A percentile compares a stretch with the other conserved stretches of the same genome.
Conservation (phyloP, 2,797 vertebrate genomes). For the Dermochelys coriacea region DNA sequence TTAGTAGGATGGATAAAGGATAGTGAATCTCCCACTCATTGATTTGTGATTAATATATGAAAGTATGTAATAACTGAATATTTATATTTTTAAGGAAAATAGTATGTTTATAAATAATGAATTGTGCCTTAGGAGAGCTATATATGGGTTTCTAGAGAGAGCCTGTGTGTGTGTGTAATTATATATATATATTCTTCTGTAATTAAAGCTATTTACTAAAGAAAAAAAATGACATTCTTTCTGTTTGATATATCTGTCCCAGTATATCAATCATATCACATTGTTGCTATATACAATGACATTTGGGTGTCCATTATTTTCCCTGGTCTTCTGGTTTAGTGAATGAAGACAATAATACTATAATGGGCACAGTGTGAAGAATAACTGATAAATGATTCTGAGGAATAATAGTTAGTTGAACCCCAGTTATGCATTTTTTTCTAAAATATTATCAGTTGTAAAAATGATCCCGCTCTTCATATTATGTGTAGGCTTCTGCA, state of each 20-base stretch:
- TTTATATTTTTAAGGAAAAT: conserved; percentile 32
- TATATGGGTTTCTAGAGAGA: conserved; percentile 18
- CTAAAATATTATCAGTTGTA: neutral
- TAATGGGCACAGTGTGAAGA: neutral
- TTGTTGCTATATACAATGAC: neutral
- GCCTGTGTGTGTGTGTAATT: neutral
- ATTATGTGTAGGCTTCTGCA: conserved; percentile 7
- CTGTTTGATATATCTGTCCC: conserved; percentile 18
- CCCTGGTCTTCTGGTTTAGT: conserved; percentile 22
- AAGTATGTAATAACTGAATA: neutral
- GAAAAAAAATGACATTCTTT: conserved; percentile 20
- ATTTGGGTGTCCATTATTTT: conserved; percentile 23
- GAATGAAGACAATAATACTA: conserved; percentile 12
- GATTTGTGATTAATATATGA: neutral
- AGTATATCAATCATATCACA: neutral
- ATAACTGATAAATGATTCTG: neutral
- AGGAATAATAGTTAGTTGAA: conserved; percentile 13
- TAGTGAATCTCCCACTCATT: neutral
- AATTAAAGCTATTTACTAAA: conserved; percentile 50
- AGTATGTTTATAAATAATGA: conserved; percentile 14
- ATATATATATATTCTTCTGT: neutral
- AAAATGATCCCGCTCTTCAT: neutral
- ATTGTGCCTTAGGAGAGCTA: conserved; percentile 35
- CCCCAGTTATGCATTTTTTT: neutral
- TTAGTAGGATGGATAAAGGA: neutral